phyloP scores from a whole-genome alignment of 2,888 invertebrate genomes.

The Agrenia bidenticulata region DNA sequence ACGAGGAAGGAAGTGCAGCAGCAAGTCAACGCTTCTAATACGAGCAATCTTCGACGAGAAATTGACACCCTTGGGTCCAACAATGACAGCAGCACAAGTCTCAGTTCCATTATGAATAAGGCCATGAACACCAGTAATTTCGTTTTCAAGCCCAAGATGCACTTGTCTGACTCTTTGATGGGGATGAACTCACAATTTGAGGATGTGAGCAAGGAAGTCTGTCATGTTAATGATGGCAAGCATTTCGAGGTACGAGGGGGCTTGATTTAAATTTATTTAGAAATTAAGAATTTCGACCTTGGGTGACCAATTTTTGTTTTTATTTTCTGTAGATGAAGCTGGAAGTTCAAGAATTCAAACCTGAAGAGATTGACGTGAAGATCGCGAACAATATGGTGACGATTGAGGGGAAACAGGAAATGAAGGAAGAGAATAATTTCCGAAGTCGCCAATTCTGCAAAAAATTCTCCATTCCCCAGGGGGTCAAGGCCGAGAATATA shows the following conservation, averaged over 20 bases:
- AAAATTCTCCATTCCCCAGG: slow-evolving; percentile 2
- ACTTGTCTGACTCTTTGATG: not conserved
- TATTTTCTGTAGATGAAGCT: slow-evolving; percentile 1
- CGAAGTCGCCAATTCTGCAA: slow-evolving; percentile 4
- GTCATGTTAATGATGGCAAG: slow-evolving; percentile 10
- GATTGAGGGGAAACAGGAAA: slow-evolving; percentile 13
- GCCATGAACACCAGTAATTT: too few species aligned
- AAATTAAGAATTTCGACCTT: too few species aligned
- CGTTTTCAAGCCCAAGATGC: not conserved
- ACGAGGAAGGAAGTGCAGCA: too few species aligned
- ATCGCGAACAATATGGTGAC: slow-evolving; percentile 5
- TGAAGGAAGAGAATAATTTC: slow-evolving; percentile 4
- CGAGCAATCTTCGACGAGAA: not conserved
- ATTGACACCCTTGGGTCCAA: not conserved
- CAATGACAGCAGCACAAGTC: not conserved
- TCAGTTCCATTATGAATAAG: too few species aligned
- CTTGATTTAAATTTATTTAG: not conserved
- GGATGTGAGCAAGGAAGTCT: slow-evolving; percentile 13
- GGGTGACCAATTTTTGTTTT: not conserved
- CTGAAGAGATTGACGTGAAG: slow-evolving; percentile 7
- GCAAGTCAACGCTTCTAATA: too few species aligned
- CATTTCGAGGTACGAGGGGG: not conserved
- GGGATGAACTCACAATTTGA: not conserved
- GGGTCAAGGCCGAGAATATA: slow-evolving; percentile 6
- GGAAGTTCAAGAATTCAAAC: slow-evolving; percentile 4